These are phyloP conservation scores for Amblyopsis rosae DNA, from an alignment of 2,113 vertebrate species.

Conservation along the genomic window DNA sequence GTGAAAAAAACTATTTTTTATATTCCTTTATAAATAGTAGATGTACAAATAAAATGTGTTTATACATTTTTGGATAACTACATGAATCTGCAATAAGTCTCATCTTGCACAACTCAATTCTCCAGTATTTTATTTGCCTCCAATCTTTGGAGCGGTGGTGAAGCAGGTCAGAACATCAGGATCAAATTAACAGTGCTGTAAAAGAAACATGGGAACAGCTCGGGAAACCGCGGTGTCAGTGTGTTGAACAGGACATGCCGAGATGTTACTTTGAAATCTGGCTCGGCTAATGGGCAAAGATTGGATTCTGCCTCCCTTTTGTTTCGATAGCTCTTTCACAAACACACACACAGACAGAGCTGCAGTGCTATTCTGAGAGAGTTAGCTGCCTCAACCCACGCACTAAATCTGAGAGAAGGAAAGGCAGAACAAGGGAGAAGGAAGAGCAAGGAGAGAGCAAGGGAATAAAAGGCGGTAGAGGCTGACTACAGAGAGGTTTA, in stretches of 20 bases:
- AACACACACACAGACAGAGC: slow-evolving; percentile 69
- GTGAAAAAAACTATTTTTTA: no score
- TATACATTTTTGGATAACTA: no score
- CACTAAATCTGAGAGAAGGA: slow-evolving; percentile 79
- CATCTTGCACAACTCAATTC: no score
- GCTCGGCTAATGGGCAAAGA: slow-evolving; percentile 58
- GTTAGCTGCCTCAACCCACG: slow-evolving; percentile 83
- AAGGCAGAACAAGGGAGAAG: slow-evolving; percentile 65
- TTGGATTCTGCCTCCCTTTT: slow-evolving; percentile 58
- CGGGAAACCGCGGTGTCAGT: slow-evolving; percentile 23
- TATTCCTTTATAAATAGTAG: no score
- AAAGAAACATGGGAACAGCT: slow-evolving; percentile 1
- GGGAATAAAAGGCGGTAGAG: slow-evolving; percentile 48
- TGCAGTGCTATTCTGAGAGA: slow-evolving; percentile 85
- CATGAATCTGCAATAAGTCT: no score
- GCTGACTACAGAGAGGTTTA: slow-evolving; percentile 48
- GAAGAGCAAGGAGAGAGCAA: slow-evolving; percentile 54
- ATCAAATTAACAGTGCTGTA: slow-evolving; percentile 1
- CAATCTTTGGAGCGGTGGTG: not conserved
- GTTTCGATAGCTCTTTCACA: slow-evolving; percentile 57
- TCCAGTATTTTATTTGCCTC: not conserved
- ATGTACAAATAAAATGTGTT: no score
- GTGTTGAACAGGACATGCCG: slow-evolving; percentile 32
- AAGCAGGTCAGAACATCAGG: not conserved
- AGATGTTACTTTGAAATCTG: slow-evolving; percentile 62